Percentiles rank a stretch among this genome's conserved stretches.
These are phyloP conservation scores for Podarcis siculus DNA, from an alignment of 2,797 vertebrate species.

Conservation along the genomic window DNA sequence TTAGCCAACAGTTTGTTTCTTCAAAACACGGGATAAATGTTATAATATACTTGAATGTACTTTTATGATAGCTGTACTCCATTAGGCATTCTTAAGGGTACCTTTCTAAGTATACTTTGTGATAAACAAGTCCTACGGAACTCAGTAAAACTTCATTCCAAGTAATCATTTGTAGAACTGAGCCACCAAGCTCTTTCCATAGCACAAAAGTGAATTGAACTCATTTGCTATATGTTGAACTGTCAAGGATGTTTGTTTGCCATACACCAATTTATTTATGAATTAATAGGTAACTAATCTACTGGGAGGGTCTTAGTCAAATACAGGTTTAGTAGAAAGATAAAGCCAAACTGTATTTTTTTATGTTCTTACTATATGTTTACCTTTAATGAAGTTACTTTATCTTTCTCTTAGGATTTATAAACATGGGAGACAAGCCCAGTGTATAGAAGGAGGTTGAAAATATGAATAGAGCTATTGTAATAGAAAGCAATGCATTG, in stretches of 20 bases:
- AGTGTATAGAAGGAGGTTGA: constrained; percentile 50
- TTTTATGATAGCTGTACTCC: neutral
- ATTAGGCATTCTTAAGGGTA: neutral
- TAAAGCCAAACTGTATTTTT: constrained; percentile 64
- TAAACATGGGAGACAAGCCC: constrained; percentile 36
- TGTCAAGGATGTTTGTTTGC: constrained; percentile 25
- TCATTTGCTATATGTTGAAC: constrained; percentile 6
- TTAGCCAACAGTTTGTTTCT: neutral
- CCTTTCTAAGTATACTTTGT: neutral
- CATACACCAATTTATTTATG: constrained; percentile 56
- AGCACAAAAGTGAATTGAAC: constrained; percentile 43
- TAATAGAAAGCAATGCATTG: constrained; percentile 55
- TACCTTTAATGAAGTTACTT: constrained; percentile 65
- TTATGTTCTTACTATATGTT: constrained; percentile 69
- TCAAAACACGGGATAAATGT: neutral
- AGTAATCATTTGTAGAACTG: neutral
- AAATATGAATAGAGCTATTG: constrained; percentile 42
- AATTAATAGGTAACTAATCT: constrained; percentile 48
- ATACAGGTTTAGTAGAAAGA: constrained; percentile 48
- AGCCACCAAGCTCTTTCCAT: constrained; percentile 22
- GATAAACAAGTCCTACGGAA: neutral
- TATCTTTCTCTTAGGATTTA: constrained; percentile 68
- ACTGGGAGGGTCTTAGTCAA: constrained; percentile 37
- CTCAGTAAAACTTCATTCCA: neutral
- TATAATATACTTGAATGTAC: neutral